Conservation (phyloP, 1,140 invertebrate genomes). For the Drosophila rufa region DNA sequence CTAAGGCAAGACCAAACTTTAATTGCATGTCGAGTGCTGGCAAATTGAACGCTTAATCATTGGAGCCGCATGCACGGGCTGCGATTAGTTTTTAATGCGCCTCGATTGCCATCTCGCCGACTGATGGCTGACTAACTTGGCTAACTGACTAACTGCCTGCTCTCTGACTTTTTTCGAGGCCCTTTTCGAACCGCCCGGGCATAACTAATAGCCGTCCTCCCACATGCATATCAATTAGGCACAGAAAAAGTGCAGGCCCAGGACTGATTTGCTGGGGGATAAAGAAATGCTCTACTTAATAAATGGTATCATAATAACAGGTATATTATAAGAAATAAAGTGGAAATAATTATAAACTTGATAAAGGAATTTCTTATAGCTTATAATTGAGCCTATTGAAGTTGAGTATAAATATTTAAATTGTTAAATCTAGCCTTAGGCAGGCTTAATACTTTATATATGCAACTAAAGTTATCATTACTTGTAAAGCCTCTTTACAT, state of each 20-base stretch:
- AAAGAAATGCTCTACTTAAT: neutral
- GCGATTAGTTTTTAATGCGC: conserved; percentile 68
- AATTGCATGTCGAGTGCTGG: conserved; percentile 59
- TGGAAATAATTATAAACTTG: no score
- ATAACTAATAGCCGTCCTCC: conserved; percentile 12
- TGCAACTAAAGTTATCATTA: no score
- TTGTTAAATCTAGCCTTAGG: no score
- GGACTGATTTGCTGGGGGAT: neutral
- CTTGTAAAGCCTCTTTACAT: no score
- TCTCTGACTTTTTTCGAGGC: neutral
- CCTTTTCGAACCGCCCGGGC: neutral
- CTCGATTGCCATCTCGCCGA: conserved; percentile 51
- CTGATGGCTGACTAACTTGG: conserved; percentile 24
- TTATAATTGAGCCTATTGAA: no score
- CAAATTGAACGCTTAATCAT: conserved; percentile 67
- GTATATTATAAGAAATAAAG: neutral
- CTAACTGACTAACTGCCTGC: conserved; percentile 17
- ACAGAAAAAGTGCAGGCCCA: neutral
- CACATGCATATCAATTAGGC: conserved; percentile 33
- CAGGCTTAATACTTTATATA: no score
- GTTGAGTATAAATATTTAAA: no score
- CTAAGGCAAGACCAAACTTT: conserved; percentile 24
- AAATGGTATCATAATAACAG: neutral
- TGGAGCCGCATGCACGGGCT: conserved; percentile 52
- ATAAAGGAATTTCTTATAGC: no score